Evolutionary conservation across 1,140 invertebrate genomes (phyloP).

Genomic region (Ptiloglossa arizonensis): DNA sequence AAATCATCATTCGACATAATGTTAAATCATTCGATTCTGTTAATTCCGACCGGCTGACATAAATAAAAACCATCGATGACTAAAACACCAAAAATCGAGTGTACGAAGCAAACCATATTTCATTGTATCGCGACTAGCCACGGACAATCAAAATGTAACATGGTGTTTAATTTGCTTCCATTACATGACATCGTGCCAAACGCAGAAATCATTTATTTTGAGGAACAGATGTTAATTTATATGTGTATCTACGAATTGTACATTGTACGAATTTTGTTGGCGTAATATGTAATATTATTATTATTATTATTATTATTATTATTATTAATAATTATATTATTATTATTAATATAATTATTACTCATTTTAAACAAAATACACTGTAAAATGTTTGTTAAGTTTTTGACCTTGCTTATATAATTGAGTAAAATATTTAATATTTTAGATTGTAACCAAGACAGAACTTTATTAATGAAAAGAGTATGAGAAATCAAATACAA

Average conservation of each 20-base stretch:
- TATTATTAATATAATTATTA: conserved; percentile 74
- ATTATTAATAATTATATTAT: conserved; percentile 75
- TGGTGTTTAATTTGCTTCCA: conserved; percentile 76
- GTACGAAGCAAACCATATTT: conserved; percentile 58
- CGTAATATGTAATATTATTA: conserved; percentile 66
- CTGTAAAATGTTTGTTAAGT: conserved; percentile 82
- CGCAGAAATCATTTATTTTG: conserved; percentile 66
- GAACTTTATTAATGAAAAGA: conserved; percentile 72
- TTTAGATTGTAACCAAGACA: conserved; percentile 79
- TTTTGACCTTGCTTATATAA: conserved; percentile 81
- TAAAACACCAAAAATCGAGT: conserved; percentile 47
- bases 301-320: conserved; percentile 67
- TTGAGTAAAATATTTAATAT: conserved; percentile 78
- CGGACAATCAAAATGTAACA: conserved; percentile 77
- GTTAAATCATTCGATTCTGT: conserved; percentile 11
- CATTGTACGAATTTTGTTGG: conserved; percentile 70
- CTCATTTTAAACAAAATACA: conserved; percentile 76
- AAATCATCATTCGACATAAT: conserved; percentile 2
- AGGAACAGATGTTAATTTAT: conserved; percentile 58
- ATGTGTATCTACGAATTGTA: conserved; percentile 60
- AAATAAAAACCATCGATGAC: conserved; percentile 39
- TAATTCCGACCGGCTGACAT: conserved; percentile 49
- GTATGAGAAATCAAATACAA: conserved; percentile 47
- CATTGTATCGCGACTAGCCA: conserved; percentile 65
- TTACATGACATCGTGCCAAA: conserved; percentile 77